Evolutionary conservation across 2,113 vertebrate genomes (phyloP), one percentile per base, ranked within the genome.

Genomic region (Vimba vimba): DNA sequence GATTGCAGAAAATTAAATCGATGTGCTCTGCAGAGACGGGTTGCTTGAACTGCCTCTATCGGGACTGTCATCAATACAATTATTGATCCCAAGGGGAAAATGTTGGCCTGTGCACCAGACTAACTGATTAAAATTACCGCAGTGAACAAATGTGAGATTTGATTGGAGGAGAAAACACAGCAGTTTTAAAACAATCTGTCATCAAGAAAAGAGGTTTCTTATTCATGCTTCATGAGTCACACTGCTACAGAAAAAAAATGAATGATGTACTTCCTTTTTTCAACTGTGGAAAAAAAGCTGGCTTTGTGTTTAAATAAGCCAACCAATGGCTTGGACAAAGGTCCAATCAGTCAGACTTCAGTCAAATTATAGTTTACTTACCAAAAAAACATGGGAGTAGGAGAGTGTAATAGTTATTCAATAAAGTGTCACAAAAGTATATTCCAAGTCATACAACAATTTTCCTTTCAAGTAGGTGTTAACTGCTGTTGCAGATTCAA

Each of bases 51-150:
- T 55, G 82, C 85, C 87, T 88, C 85, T 91, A 88, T 91, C 83
- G 69, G 74, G 88, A 81, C 68, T 52, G 45, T 88, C 82, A 88
- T 89, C 87, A 79, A 90, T 89, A 87, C 86, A 84, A 81, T 55
- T 89, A 90, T 89, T 89, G 91, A 91, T 90, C 88, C 81, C 25
- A 69, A 89, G 85, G 85, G 75, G 85, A 79, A 89, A 89, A 86
- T 86, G 82, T 89, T 39, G 60, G 69, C 80, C 71, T 50, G 85
- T 52, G 30, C 45, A 12, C 85, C 82, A 50, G 57, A 71, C 79
- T 50, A 84, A 77, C 86, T 91, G 87, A 88, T 88, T 91, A 87
- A 89, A 83, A 88, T 74, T 83, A 86, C 69, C 19, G 13, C 59
- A 45, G 47, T 86, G 85, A 90, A 89, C 85, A 87, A 89, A 88